Conservation (phyloP, 2,888 invertebrate species). For the Tetrapedia diversipes region DNA sequence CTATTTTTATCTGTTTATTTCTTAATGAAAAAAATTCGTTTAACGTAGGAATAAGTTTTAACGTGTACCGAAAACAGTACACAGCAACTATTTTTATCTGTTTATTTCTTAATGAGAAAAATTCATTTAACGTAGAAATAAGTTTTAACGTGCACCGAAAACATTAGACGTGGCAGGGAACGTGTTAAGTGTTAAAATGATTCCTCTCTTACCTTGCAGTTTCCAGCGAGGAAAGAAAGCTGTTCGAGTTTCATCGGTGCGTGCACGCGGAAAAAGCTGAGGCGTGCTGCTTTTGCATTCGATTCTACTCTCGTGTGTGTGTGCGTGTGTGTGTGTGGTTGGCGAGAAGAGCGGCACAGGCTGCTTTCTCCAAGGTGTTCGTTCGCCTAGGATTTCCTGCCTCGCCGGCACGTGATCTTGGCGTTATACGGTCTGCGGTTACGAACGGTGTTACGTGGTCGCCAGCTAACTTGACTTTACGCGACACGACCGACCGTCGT, state of each 20-base stretch:
- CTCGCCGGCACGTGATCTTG: conserved; percentile 72
- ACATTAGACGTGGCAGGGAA: too few relatives aligned
- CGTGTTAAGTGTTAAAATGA: too few relatives aligned
- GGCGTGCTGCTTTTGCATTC: conserved; percentile 26
- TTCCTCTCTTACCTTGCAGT: neutral
- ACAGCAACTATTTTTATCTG: too few relatives aligned
- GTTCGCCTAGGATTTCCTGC: conserved; percentile 73
- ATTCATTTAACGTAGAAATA: too few relatives aligned
- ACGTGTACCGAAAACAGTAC: too few relatives aligned
- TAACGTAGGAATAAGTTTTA: too few relatives aligned
- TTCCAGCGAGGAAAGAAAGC: conserved; percentile 17
- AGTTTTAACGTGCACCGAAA: too few relatives aligned
- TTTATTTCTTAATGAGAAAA: too few relatives aligned
- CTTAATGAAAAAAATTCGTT: too few relatives aligned
- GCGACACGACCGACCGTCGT: conserved; percentile 4
- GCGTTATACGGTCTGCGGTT: conserved; percentile 59
- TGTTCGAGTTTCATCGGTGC: conserved; percentile 15
- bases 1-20: too few relatives aligned
- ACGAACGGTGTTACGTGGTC: conserved; percentile 64
- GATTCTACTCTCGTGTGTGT: neutral
- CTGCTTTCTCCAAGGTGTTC: conserved; percentile 71
- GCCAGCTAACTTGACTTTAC: conserved; percentile 47
- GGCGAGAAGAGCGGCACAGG: conserved; percentile 48
- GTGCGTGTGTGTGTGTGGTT: neutral
- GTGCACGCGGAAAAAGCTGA: neutral